phyloP scores from a whole-genome alignment of 2,797 vertebrate genomes.

The Phalanger gymnotis region DNA sequence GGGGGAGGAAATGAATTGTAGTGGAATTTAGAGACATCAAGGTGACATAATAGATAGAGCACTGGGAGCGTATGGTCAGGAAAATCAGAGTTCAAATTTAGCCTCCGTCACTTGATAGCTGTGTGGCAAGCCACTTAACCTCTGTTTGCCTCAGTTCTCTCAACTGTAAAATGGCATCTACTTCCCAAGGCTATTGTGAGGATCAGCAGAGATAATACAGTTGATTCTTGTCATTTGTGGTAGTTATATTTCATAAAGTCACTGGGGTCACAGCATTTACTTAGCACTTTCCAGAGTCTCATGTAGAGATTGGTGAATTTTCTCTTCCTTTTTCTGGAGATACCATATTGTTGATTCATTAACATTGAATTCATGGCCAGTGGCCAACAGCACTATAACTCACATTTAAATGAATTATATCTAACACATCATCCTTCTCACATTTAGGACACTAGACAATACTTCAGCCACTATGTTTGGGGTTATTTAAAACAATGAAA shows the following conservation, averaged over 20 bases:
- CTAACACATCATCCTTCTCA: neutral
- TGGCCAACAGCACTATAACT: neutral
- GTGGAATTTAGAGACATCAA: neutral
- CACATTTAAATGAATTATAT: neutral
- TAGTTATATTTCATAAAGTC: neutral
- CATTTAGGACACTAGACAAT: neutral
- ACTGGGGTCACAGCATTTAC: neutral
- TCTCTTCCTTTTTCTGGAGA: neutral
- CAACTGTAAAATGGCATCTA: neutral
- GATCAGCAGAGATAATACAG: neutral
- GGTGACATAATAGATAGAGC: neutral
- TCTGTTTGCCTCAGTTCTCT: neutral
- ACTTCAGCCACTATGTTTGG: neutral
- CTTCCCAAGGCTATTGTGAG: neutral
- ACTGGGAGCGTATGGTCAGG: neutral
- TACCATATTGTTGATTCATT: neutral
- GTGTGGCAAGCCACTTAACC: neutral
- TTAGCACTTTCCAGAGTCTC: neutral
- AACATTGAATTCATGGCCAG: neutral
- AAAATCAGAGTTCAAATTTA: neutral
- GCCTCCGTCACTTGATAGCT: neutral
- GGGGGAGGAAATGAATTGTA: neutral
- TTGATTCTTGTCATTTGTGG: neutral
- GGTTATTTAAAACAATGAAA: neutral
- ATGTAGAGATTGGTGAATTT: neutral